Evolutionary conservation across 2,888 invertebrate genomes (phyloP).

Genomic region (Drosophila niveifrons): DNA sequence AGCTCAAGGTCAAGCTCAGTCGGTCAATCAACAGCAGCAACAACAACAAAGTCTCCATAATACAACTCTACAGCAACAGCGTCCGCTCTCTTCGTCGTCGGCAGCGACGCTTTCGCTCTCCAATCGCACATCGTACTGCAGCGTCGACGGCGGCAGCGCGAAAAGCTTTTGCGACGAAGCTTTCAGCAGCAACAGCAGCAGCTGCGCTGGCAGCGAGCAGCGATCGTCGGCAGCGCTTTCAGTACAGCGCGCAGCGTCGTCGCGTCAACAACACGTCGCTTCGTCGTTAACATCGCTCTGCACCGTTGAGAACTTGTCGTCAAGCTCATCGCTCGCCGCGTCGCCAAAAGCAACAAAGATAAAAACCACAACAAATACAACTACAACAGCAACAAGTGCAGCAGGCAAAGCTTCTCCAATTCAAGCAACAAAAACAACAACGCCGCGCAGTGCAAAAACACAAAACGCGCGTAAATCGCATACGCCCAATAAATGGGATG

Average conservation of each 20-base stretch:
- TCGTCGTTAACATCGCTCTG: conserved; percentile 75
- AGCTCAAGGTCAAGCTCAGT: conserved; percentile 54
- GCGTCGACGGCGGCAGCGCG: conserved; percentile 80
- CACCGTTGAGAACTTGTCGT: conserved; percentile 63
- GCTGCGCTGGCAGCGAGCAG: conserved; percentile 14
- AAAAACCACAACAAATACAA: conserved; percentile 35
- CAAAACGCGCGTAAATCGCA: conserved; percentile 74
- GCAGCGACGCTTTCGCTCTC: conserved; percentile 83
- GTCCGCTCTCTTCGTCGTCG: conserved; percentile 80
- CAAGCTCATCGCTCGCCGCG: conserved; percentile 59
- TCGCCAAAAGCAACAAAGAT: conserved; percentile 59
- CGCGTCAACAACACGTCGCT: conserved; percentile 79
- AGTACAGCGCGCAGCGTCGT: conserved; percentile 82
- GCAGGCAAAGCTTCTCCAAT: conserved; percentile 34
- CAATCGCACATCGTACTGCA: conserved; percentile 84
- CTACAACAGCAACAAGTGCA: conserved; percentile 7
- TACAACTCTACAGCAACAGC: conserved; percentile 72
- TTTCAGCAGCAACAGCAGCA: conserved; percentile 54
- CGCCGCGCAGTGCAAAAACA: conserved; percentile 31
- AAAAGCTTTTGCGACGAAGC: conserved; percentile 84
- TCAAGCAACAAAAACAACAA: conserved; percentile 34
- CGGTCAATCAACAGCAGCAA: conserved; percentile 46
- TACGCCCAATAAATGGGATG: conserved; percentile 89
- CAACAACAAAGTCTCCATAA: conserved; percentile 67
- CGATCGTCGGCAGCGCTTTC: conserved; percentile 56